Conservation (phyloP, 2,888 invertebrate genomes). For the Notodonta ziczac region DNA sequence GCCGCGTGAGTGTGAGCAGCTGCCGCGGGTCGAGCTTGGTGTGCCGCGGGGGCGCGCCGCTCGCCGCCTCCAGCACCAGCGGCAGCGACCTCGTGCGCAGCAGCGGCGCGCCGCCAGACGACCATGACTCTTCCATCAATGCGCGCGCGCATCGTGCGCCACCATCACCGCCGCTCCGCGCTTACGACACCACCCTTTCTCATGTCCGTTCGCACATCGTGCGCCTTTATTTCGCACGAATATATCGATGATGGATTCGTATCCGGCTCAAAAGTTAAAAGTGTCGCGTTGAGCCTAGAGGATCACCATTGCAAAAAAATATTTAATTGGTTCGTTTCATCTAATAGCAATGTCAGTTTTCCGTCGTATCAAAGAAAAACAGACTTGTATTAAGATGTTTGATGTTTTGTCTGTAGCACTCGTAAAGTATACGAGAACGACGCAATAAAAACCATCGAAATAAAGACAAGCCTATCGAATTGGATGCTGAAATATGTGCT, state of each 20-base stretch:
- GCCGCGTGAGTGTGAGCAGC: conserved; percentile 88
- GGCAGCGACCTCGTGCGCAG: conserved; percentile 88
- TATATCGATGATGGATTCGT: conserved; percentile 14
- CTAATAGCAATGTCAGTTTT: background rate
- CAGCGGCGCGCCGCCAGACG: conserved; percentile 85
- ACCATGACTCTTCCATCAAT: conserved; percentile 84
- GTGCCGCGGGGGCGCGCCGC: conserved; percentile 75
- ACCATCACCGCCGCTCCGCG: conserved; percentile 69
- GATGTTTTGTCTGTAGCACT: conserved; percentile 15
- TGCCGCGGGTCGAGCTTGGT: conserved; percentile 82
- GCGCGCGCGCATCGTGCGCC: conserved; percentile 77
- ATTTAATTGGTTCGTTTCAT: background rate
- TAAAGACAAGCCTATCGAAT: conserved; percentile 31
- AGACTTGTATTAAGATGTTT: conserved; percentile 1
- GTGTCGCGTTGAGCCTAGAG: conserved; percentile 21
- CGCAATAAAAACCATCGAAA: conserved; percentile 33
- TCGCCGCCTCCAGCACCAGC: conserved; percentile 84
- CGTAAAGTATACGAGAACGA: conserved; percentile 12
- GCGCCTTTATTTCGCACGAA: conserved; percentile 5
- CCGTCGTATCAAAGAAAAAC: background rate
- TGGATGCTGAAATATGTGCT: conserved; percentile 25
- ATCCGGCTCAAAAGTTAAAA: conserved; percentile 8
- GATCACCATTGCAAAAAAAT: conserved; percentile 23
- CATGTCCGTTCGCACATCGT: conserved; percentile 68
- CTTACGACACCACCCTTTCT: conserved; percentile 55